Base-by-base conservation (phyloP, 2,888 invertebrate species). In the Hydraecia micacea region DNA sequence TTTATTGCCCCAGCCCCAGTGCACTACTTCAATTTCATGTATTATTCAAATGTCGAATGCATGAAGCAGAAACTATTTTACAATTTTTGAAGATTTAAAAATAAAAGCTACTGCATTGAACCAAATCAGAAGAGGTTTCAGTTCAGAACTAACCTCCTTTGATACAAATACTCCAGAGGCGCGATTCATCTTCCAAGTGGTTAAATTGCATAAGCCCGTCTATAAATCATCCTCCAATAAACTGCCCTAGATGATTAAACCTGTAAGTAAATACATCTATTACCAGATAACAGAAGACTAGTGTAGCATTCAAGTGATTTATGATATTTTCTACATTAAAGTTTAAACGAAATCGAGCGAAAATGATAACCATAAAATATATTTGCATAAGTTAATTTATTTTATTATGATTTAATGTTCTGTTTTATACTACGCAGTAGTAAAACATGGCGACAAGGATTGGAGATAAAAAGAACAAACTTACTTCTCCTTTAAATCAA, bases 191-290 rank as follows among this genome's bases (percentile, higher is more conserved):
- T 42, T 46, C 73, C 67, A 67, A 52, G 15, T 55, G 36, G 36
- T 42, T 66, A 74, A 85, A 78, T 72, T 71, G 58, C 68, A 49
- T 76, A 71, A 70, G 39, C 60, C 55, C 49, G 13, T 42, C 65
- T 58, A 81, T 78, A 84, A 81, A 85, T 81, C 78, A 81, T 81
- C 58, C 36, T 72, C 15, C 58, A 81, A 76, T 79, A 81, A 65
- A 81, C 67, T 81, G 68, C 62, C 58, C 55, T 32, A 75, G 18
- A 74, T 66, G 82, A 81, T 75, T 66, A 74, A 68, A 78, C 67
- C 55, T 52, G 58, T 68, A 73, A 68, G 58, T 68, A 73, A 68
- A 76, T 68, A 74, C 68, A 67, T 72, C 39, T 58, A 75, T 74
- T 71, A 72, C 74, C 66, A 82, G 66, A 85, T 79, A 85, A 76